Percentiles rank a stretch among this genome's conserved stretches.
phyloP scores from a whole-genome alignment of 2,797 vertebrate species.

The Graptemys geographica region DNA sequence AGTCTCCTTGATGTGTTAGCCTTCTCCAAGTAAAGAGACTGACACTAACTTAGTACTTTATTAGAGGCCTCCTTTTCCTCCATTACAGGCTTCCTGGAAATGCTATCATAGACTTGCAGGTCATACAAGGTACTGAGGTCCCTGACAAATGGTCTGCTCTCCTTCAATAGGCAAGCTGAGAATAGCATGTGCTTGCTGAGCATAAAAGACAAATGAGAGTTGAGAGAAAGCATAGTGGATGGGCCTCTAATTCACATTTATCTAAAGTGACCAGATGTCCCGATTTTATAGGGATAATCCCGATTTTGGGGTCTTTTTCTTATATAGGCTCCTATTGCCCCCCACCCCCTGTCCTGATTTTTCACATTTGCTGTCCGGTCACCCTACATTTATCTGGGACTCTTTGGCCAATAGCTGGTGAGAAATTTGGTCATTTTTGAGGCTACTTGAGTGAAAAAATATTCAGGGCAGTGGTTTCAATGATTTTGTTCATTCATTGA shows the following conservation, averaged over 20 bases:
- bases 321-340: too few relatives aligned
- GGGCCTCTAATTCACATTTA: too few relatives aligned
- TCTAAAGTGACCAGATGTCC: too few relatives aligned
- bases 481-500: too few relatives aligned
- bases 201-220: rapidly evolving
- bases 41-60: neutral
- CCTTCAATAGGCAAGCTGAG: neutral
- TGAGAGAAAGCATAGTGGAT: neutral
- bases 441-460: too few relatives aligned
- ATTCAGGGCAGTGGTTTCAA: too few relatives aligned
- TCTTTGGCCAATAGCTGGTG: neutral
- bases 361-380: too few relatives aligned
- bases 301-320: too few relatives aligned
- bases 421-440: too few relatives aligned
- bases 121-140: neutral
- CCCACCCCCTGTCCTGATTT: too few relatives aligned
- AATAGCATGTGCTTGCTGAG: neutral
- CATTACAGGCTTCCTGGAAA: rapidly evolving
- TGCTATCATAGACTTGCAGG: neutral
- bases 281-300: too few relatives aligned
- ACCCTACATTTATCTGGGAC: too few relatives aligned
- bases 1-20: neutral
- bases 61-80: neutral
- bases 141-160: rapidly evolving
- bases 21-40: neutral